These are phyloP conservation scores for Danio jaintianensis DNA, from an alignment of 2,797 vertebrate genomes.

Conservation along the genomic window DNA sequence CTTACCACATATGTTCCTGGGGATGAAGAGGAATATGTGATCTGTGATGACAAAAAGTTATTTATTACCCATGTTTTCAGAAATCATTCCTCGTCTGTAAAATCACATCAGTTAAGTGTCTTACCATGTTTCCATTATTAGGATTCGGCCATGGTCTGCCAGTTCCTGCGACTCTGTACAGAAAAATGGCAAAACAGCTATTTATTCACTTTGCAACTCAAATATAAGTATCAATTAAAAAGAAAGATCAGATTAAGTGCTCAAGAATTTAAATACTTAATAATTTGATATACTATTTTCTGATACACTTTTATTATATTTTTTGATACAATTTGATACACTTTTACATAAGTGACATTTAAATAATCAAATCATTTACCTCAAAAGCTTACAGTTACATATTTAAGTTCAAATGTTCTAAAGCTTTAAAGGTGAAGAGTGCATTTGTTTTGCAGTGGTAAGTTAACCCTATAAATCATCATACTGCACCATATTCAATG, in stretches of 20 bases:
- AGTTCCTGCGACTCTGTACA: constrained; percentile 89
- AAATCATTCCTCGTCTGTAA: not conserved
- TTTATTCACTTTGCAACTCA: constrained; percentile 18
- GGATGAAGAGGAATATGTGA: constrained; percentile 97
- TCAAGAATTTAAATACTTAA: not conserved
- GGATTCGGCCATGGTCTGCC: constrained; percentile 98
- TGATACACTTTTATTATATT: no score
- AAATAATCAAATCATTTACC: not conserved
- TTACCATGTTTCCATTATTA: constrained; percentile 97
- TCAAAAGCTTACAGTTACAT: not conserved
- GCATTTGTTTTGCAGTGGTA: not conserved
- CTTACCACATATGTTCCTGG: constrained; percentile 98
- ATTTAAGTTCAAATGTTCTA: not conserved
- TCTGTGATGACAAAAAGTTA: constrained; percentile 78
- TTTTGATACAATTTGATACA: no score
- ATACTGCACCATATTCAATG: not conserved
- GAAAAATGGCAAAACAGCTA: constrained; percentile 13
- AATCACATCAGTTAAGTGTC: constrained; percentile 48
- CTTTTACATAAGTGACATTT: not conserved
- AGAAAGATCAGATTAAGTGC: not conserved
- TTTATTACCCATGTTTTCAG: not conserved
- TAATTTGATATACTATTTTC: no score
- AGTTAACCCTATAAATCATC: not conserved
- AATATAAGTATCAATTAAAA: no score
- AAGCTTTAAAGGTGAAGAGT: not conserved